phyloP scores from a whole-genome alignment of 2,888 invertebrate genomes.

The Dysmachus trigonus region DNA sequence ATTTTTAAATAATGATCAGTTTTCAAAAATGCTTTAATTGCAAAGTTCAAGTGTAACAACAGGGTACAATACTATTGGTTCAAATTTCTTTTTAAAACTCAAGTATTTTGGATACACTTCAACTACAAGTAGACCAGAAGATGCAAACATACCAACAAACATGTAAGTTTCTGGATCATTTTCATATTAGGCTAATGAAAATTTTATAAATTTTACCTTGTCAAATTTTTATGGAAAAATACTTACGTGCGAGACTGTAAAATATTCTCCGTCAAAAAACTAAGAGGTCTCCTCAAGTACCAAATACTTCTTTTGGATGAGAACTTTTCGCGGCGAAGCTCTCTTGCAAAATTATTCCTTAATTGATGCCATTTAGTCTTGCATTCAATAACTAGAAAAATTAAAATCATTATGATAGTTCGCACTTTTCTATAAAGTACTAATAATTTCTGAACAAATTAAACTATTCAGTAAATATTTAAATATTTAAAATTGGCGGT shows the following conservation, averaged over 20 bases:
- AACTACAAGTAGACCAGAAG: no score
- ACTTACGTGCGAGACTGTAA: not conserved
- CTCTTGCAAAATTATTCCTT: slow-evolving; percentile 13
- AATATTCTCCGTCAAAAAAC: not conserved
- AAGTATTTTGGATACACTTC: no score
- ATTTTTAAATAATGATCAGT: not conserved
- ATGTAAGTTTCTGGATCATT: no score
- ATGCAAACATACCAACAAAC: no score
- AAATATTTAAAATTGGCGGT: no score
- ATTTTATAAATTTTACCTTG: not conserved
- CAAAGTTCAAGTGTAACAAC: no score
- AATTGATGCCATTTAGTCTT: slow-evolving; percentile 28
- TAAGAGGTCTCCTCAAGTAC: slow-evolving; percentile 9
- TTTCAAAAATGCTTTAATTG: no score
- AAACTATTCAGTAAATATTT: no score
- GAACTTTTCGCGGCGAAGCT: not conserved
- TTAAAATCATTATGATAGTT: not conserved
- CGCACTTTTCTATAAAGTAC: not conserved
- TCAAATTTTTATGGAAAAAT: not conserved
- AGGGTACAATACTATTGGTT: no score
- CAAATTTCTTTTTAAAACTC: not conserved
- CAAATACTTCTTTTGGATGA: not conserved
- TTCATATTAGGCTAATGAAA: no score
- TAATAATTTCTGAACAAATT: not conserved
- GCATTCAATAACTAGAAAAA: slow-evolving; percentile 19